Evolutionary conservation across 2,797 vertebrate species (phyloP).

Genomic region (Hipposideros larvatus): DNA sequence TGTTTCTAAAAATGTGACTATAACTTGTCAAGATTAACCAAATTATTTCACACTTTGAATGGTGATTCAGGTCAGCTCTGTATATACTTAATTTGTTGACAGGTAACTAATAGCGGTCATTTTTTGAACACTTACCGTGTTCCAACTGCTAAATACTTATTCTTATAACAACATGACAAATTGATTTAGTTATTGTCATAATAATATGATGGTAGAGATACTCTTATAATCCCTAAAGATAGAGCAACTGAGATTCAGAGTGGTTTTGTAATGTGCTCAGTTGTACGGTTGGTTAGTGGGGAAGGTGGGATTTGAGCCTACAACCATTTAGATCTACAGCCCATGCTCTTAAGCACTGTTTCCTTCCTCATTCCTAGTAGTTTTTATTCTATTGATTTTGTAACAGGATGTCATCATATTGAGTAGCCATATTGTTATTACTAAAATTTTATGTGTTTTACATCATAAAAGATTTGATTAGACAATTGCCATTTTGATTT

Average conservation of each 20-base stretch:
- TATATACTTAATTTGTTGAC: neutral
- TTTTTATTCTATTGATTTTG: constrained; percentile 1
- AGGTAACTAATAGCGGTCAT: neutral
- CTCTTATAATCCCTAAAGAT: neutral
- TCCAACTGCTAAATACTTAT: neutral
- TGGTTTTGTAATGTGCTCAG: neutral
- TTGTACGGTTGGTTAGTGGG: neutral
- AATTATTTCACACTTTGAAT: neutral
- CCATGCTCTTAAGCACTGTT: neutral
- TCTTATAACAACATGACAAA: neutral
- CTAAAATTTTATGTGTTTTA: neutral
- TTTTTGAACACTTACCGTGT: neutral
- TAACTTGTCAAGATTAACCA: neutral
- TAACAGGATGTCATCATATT: neutral
- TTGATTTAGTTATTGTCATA: neutral
- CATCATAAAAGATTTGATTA: neutral
- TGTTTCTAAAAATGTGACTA: neutral
- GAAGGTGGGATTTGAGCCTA: neutral
- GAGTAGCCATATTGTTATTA: neutral
- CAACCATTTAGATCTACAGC: neutral
- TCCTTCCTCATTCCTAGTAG: neutral
- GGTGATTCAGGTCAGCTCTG: neutral
- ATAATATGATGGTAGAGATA: neutral
- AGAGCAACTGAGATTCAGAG: neutral
- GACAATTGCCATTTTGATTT: neutral